These are phyloP conservation scores for Cydia pomonella DNA, from an alignment of 1,140 invertebrate genomes.

Conservation along the genomic window DNA sequence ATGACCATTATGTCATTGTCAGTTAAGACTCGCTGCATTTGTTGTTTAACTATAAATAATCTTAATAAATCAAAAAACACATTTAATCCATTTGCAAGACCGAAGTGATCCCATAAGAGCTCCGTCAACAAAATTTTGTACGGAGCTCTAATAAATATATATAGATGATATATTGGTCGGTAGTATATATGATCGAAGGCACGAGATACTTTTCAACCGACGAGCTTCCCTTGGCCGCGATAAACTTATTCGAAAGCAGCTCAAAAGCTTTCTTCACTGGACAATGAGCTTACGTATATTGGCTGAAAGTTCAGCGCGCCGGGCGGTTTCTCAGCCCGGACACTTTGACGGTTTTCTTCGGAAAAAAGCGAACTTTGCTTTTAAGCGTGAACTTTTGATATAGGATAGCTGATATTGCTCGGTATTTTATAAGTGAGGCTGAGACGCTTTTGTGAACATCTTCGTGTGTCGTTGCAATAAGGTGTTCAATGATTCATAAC, in stretches of 20 bases:
- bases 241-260: constrained; percentile 16
- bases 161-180: no score
- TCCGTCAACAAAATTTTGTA: no score
- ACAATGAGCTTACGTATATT: constrained; percentile 31
- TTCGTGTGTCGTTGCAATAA: not conserved
- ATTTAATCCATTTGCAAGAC: no score
- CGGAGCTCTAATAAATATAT: no score
- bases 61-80: no score
- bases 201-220: not conserved
- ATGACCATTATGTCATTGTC: no score
- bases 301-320: constrained; percentile 15
- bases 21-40: no score
- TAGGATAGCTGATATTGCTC: constrained; percentile 15
- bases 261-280: constrained; percentile 17
- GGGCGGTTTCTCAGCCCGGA: constrained; percentile 12
- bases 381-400: constrained; percentile 18
- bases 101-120: no score
- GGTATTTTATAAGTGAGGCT: not conserved
- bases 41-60: no score
- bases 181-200: not conserved
- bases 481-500: no score
- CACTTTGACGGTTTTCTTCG: constrained; percentile 4
- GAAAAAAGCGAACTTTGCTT: constrained; percentile 31
- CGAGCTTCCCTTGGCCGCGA: not conserved
- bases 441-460: not conserved